phyloP scores from a whole-genome alignment of 2,113 vertebrate species.

The Zootoca vivipara region DNA sequence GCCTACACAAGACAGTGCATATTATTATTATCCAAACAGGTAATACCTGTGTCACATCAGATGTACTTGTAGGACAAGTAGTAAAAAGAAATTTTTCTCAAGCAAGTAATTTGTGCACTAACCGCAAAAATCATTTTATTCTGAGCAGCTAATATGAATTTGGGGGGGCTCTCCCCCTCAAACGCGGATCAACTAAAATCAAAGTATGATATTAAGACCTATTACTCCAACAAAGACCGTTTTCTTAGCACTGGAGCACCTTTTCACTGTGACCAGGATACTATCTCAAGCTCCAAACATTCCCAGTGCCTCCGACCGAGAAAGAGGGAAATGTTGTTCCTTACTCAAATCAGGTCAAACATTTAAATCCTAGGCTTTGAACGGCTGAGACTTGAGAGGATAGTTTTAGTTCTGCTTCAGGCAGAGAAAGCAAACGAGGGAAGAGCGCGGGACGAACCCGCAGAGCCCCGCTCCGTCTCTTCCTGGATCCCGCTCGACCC shows the following conservation, averaged over 20 bases:
- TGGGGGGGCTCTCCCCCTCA: neutral
- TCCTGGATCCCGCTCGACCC: neutral
- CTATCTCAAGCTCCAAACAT: neutral
- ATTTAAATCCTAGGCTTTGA: too few species aligned
- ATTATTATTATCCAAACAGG: neutral
- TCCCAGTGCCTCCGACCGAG: neutral
- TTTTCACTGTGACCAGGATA: neutral
- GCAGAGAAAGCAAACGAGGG: too few species aligned
- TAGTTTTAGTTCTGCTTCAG: neutral
- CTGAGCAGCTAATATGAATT: neutral
- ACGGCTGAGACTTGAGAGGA: neutral
- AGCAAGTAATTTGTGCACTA: neutral
- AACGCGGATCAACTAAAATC: neutral
- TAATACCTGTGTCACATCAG: neutral
- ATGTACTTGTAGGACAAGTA: neutral
- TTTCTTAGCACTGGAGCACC: neutral
- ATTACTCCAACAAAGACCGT: neutral
- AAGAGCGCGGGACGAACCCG: neutral
- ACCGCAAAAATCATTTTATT: neutral
- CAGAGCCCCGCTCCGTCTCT: neutral
- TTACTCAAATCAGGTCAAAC: neutral
- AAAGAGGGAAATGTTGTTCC: neutral
- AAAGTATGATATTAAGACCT: neutral
- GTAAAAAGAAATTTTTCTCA: neutral
- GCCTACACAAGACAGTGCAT: neutral